These are phyloP conservation scores for Drosophila gaucha DNA, from an alignment of 2,888 invertebrate genomes.

Conservation along the genomic window DNA sequence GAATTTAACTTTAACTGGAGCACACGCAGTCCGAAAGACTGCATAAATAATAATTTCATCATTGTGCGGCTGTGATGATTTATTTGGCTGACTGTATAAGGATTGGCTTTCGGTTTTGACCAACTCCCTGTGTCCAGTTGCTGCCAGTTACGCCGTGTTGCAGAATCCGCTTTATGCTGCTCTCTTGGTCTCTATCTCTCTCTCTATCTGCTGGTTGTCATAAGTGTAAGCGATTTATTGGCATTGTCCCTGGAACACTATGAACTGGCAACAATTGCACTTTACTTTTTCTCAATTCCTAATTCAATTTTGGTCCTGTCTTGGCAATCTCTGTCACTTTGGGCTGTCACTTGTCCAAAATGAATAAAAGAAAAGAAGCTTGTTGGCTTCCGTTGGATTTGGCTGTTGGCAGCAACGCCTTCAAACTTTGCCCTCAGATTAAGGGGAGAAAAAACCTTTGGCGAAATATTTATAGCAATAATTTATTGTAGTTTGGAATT, in stretches of 20 bases:
- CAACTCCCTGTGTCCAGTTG: slow-evolving; percentile 35
- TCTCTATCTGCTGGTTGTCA: slow-evolving; percentile 63
- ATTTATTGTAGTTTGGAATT: slow-evolving; percentile 80
- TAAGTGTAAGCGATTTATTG: slow-evolving; percentile 83
- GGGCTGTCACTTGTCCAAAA: slow-evolving; percentile 58
- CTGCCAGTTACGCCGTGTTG: slow-evolving; percentile 10
- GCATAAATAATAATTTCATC: slow-evolving; percentile 83
- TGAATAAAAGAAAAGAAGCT: slow-evolving; percentile 22
- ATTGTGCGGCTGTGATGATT: slow-evolving; percentile 81
- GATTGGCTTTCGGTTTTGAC: slow-evolving; percentile 64
- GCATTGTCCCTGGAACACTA: slow-evolving; percentile 66
- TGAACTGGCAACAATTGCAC: slow-evolving; percentile 59
- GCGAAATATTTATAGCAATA: slow-evolving; percentile 78
- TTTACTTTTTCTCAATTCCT: slow-evolving; percentile 67
- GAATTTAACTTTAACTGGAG: slow-evolving; percentile 79
- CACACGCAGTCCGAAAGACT: slow-evolving; percentile 59
- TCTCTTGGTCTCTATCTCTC: slow-evolving; percentile 8
- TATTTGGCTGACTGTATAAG: slow-evolving; percentile 80
- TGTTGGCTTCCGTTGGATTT: slow-evolving; percentile 34
- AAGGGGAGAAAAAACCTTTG: slow-evolving; percentile 59
- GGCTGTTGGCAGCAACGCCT: slow-evolving; percentile 49
- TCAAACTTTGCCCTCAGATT: slow-evolving; percentile 55
- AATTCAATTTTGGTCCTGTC: slow-evolving; percentile 71
- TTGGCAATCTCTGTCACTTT: slow-evolving; percentile 59
- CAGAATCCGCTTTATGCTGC: not conserved